Evolutionary conservation across 1,140 invertebrate genomes (phyloP).

Genomic region (Dysdera silvatica): DNA sequence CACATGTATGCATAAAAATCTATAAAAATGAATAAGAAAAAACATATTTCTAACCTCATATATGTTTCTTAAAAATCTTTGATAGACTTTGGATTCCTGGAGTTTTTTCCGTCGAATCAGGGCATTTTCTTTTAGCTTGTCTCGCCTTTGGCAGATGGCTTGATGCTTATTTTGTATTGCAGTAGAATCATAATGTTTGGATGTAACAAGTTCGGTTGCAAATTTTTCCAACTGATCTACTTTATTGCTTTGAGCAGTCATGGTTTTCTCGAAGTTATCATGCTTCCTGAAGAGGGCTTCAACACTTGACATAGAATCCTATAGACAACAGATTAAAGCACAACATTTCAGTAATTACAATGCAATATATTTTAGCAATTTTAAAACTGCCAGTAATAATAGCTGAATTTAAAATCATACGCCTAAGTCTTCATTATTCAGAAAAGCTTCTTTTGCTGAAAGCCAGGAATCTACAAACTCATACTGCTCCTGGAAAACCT

Average conservation of each 20-base stretch:
- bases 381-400: neutral
- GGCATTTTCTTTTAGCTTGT: constrained; percentile 49
- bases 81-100: constrained; percentile 68
- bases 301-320: constrained; percentile 61
- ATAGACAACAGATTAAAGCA: constrained; percentile 1
- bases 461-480: constrained; percentile 80
- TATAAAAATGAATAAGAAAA: no score
- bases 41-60: constrained; percentile 67
- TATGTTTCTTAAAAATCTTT: constrained; percentile 76
- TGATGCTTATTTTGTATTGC: constrained; percentile 56
- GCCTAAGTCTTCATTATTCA: constrained; percentile 86
- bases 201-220: constrained; percentile 55
- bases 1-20: no score
- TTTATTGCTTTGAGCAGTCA: constrained; percentile 66
- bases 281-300: constrained; percentile 80
- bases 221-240: constrained; percentile 69
- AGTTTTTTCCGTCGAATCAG: constrained; percentile 57
- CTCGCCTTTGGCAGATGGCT: constrained; percentile 47
- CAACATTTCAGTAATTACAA: neutral
- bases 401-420: no score
- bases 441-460: constrained; percentile 80
- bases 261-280: constrained; percentile 76
- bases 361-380: neutral
- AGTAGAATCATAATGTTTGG: constrained; percentile 53
- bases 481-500: constrained; percentile 75